Evolutionary conservation across 2,797 vertebrate species (phyloP), one percentile per base, ranked within the genome.

Genomic region (Distichodus sexfasciatus): DNA sequence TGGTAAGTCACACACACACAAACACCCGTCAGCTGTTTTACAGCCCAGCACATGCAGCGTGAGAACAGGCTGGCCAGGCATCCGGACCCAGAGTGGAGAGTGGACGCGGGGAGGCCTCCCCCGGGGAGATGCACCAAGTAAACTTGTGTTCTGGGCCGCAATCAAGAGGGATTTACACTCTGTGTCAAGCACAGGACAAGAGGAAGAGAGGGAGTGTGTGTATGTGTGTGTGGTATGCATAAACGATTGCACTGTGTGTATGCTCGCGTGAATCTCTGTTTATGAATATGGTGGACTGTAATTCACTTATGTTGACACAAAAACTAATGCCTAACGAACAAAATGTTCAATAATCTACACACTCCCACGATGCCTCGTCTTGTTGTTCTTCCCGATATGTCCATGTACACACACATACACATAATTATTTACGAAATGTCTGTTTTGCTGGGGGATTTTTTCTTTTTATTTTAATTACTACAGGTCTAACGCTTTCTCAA

Each of bases 61-160:
- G 83, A 81, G 81, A 84, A 83, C 51, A 14, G 71, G 24, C 60
- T 55, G 53, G 33, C 57, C 40, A 54, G 64, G 47, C 59, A 69
- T 66, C 63, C 53, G 66, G 60, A 33, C 66, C 58, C 50, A 47
- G 50, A 7, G 46, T 67, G 68, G 67, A 66, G 35, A 55, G 23
- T 29, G 62, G 51, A 44, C 58, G 36, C 46, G 55, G 50, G 77
- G 64, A 72, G 48, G 17, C 3, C 17, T 55, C 61, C 74, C 54
- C 50, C 1, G 44, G 83, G 74, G 85, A 82, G 10, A 14, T 60
- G 28, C 62, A 55, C 40, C 78, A 71, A 78, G 79, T 84, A 85
- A 90, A 87, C 83, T 66, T 64, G 67, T 50, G 76, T 77, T 63
- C 60, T 79, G 67, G 61, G 68, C 79, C 55, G 9, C 81, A 83